phyloP scores from a whole-genome alignment of 2,888 invertebrate species.

The Aphidius colemani region DNA sequence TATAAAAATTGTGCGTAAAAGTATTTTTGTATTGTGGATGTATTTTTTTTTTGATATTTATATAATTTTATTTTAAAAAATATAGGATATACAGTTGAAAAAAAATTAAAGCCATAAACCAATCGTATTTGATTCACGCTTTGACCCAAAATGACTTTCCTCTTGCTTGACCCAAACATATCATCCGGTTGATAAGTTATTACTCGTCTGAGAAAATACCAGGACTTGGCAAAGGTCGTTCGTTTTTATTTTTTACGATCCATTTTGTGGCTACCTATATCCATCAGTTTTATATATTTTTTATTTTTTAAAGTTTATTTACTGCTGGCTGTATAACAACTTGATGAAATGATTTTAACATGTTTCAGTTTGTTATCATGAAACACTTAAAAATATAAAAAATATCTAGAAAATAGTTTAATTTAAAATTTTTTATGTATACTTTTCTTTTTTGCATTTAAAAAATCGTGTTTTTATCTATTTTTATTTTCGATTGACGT shows the following conservation, averaged over 20 bases:
- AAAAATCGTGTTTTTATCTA: no score
- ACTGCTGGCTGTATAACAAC: no score
- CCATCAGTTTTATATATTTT: conserved; percentile 2
- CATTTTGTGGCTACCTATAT: conserved; percentile 8
- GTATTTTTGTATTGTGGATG: no score
- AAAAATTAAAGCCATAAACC: conserved; percentile 13
- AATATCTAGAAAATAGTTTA: no score
- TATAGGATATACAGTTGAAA: conserved; percentile 4
- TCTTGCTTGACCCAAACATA: conserved; percentile 16
- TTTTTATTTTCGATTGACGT: no score
- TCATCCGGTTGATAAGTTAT: conserved; percentile 39
- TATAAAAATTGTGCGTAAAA: no score
- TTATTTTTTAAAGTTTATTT: not conserved
- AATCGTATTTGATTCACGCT: not conserved
- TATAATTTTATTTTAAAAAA: not conserved
- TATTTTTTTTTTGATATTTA: no score
- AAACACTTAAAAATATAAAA: no score
- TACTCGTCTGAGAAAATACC: conserved; percentile 33
- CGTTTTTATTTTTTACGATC: conserved; percentile 31
- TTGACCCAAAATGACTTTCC: not conserved
- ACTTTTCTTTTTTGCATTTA: no score
- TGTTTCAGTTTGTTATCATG: no score
- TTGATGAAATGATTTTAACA: no score
- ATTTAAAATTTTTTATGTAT: no score
- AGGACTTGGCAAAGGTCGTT: conserved; percentile 32